Evolutionary conservation across 2,888 invertebrate genomes (phyloP), one percentile per base, ranked within the genome.

Genomic region (Agonopterix arenella): DNA sequence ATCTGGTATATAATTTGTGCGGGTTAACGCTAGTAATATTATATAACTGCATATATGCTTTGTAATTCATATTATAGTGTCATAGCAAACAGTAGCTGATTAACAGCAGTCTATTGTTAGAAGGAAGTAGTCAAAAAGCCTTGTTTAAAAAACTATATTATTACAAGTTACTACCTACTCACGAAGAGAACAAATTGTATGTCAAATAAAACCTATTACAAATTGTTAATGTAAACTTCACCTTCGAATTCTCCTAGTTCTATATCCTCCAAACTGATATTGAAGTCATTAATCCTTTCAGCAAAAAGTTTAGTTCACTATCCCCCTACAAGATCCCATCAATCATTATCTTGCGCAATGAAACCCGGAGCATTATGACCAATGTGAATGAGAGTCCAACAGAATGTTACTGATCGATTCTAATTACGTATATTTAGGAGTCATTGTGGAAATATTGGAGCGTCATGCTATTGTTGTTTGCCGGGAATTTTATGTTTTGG

Each of bases 351-450:
- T 84, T 84, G 74, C 65, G 78, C 81, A 84, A 84, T 61, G 56
- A 60, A 60, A 63, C 64, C 64, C 65, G 63, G 64, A 65, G 66
- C 66, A 67, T 74, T 75, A 72, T 75, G 78, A 84, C 76, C 74
- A 81, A 83, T 76, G 74, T 60, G 67, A 70, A 70, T 71, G 63
- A 66, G 62, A 69, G 5, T 28, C 28, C 28, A 4, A 28, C 28
- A 28, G 28, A 28, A 28, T 28, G 28, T 28, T 28, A 77, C 80
- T 80, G 82, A 86, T 82, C 77, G 80, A 76, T 82, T 75, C 79
- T 84, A 86, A 86, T 89, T 86, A 81, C 66, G 67, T 71, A 80
- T 79, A 82, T 82, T 85, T 81, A 79, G 75, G 76, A 85, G 80
- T 84, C 81, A 84, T 82, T 84, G 81, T 80, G 65, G 66, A 57